A percentile compares a stretch with the other conserved stretches of the same genome.
Evolutionary conservation across 2,888 invertebrate genomes (phyloP).

Genomic region (Molanna angustata): DNA sequence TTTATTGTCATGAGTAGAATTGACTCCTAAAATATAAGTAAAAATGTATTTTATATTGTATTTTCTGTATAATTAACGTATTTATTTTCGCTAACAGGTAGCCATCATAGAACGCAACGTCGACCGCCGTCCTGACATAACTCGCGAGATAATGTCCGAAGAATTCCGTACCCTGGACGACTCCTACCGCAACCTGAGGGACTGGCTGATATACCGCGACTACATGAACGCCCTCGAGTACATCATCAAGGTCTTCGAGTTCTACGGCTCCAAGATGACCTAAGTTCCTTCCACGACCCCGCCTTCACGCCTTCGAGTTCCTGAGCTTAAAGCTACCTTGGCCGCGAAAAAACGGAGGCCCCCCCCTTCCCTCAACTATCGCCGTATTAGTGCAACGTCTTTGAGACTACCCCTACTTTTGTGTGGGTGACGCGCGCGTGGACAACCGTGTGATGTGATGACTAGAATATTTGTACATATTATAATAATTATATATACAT

Average conservation of each 20-base stretch:
- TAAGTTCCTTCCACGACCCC: not conserved
- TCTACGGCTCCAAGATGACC: conserved; percentile 37
- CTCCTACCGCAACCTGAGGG: conserved; percentile 51
- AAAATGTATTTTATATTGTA: too few species aligned
- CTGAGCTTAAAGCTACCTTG: conserved; percentile 32
- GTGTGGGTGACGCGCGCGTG: not conserved
- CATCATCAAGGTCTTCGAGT: conserved; percentile 50
- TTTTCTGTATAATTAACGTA: not conserved
- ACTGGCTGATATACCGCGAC: conserved; percentile 62
- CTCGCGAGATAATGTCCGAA: conserved; percentile 45
- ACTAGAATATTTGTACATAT: too few species aligned
- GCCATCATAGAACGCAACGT: conserved; percentile 37
- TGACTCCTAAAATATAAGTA: too few species aligned
- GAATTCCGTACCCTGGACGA: conserved; percentile 42
- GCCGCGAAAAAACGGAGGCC: not conserved
- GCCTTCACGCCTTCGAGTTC: conserved; percentile 45
- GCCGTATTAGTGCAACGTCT: not conserved
- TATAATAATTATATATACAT: too few species aligned
- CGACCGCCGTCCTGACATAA: conserved; percentile 41
- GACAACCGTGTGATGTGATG: not conserved
- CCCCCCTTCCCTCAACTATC: not conserved
- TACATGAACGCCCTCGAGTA: conserved; percentile 61
- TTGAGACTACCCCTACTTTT: too few species aligned
- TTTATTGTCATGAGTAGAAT: too few species aligned
- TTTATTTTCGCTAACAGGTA: conserved; percentile 20